Conservation (phyloP, 2,113 vertebrate species). For the Lota lota region DNA sequence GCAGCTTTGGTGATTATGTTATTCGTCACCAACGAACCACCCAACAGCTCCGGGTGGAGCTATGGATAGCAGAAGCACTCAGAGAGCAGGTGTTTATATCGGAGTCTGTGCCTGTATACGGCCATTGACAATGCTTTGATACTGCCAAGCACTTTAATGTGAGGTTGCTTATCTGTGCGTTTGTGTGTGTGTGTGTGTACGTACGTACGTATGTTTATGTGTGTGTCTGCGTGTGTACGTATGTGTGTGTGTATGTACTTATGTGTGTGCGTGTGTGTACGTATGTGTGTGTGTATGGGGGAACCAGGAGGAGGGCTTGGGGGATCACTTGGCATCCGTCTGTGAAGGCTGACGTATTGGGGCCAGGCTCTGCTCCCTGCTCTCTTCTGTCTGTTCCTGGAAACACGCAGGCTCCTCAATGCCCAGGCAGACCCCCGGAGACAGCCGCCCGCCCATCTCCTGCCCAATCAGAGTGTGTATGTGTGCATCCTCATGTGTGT, state of each 20-base stretch:
- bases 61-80: no score
- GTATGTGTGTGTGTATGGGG: neutral
- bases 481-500: constrained; percentile 16
- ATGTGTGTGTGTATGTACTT: no score
- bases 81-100: no score
- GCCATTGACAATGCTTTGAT: no score
- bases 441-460: constrained; percentile 33
- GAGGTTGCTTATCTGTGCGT: no score
- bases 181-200: no score
- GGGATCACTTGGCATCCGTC: constrained; percentile 27
- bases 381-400: constrained; percentile 49
- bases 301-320: constrained; percentile 19
- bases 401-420: constrained; percentile 34
- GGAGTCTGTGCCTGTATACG: no score
- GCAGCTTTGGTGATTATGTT: neutral
- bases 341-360: constrained; percentile 13
- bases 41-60: neutral
- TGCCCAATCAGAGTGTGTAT: constrained; percentile 19
- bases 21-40: neutral
- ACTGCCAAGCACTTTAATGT: no score
- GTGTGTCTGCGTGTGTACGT: no score
- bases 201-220: no score
- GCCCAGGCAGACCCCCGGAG: constrained; percentile 43
- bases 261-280: neutral
- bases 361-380: constrained; percentile 21